Conservation (phyloP, 2,888 invertebrate genomes). For the Lasioglossum vierecki region DNA sequence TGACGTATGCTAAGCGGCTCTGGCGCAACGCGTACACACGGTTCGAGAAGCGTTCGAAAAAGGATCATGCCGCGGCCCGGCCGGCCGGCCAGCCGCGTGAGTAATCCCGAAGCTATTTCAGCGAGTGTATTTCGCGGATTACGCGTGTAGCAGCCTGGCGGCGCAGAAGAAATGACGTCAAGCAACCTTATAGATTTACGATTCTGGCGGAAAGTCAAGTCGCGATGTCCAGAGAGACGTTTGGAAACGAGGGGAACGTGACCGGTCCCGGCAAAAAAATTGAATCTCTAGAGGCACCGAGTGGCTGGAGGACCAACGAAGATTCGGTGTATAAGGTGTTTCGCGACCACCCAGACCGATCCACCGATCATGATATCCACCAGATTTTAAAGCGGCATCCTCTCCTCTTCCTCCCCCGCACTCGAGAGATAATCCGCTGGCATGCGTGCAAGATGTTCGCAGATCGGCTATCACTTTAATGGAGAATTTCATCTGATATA, state of each 20-base stretch:
- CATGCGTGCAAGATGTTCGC: slow-evolving; percentile 16
- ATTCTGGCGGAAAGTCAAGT: slow-evolving; percentile 42
- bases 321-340: background rate
- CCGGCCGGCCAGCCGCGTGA: slow-evolving; percentile 32
- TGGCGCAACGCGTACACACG: slow-evolving; percentile 32
- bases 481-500: slow-evolving; percentile 28
- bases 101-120: slow-evolving; percentile 46
- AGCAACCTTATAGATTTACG: slow-evolving; percentile 21
- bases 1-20: background rate
- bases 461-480: slow-evolving; percentile 22
- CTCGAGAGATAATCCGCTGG: slow-evolving; percentile 19
- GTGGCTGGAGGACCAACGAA: background rate
- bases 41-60: slow-evolving; percentile 58
- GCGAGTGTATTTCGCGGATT: slow-evolving; percentile 20
- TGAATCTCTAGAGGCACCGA: background rate
- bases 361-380: background rate
- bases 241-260: background rate
- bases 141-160: slow-evolving; percentile 15
- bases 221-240: background rate
- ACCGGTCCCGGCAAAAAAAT: background rate
- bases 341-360: background rate
- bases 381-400: background rate
- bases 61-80: slow-evolving; percentile 44
- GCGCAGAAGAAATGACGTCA: slow-evolving; percentile 24
- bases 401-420: background rate